These are phyloP conservation scores for Cephus spinipes DNA, from an alignment of 2,888 invertebrate genomes.

Conservation along the genomic window DNA sequence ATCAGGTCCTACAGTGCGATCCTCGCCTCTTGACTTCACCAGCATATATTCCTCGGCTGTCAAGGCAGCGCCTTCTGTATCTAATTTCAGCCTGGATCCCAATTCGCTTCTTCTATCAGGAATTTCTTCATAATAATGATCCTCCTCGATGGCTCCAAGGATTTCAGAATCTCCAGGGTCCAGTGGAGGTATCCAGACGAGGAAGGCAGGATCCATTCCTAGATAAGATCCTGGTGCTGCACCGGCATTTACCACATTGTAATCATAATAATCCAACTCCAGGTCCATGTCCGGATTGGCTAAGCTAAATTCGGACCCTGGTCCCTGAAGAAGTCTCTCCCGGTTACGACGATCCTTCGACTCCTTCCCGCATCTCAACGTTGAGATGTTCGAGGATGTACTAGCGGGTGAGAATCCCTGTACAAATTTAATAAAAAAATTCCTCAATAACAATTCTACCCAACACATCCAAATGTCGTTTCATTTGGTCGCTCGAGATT, in stretches of 20 bases:
- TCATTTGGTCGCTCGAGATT: background rate
- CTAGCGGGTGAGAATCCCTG: conserved; percentile 58
- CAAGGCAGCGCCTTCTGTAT: conserved; percentile 51
- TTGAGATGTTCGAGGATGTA: conserved; percentile 53
- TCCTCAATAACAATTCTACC: background rate
- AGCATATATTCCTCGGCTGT: conserved; percentile 52
- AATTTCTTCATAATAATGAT: conserved; percentile 44
- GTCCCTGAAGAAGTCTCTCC: conserved; percentile 74
- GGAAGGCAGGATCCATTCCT: conserved; percentile 90
- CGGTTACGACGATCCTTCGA: conserved; percentile 84
- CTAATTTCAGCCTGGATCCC: conserved; percentile 29
- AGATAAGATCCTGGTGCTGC: conserved; percentile 88
- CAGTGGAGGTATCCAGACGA: conserved; percentile 88
- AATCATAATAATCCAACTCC: conserved; percentile 90
- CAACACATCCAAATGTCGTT: background rate
- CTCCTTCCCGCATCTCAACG: conserved; percentile 67
- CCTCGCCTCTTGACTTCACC: conserved; percentile 17
- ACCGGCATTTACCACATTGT: conserved; percentile 84
- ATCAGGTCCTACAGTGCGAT: conserved; percentile 2
- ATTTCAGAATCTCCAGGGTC: conserved; percentile 73
- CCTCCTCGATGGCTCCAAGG: conserved; percentile 41
- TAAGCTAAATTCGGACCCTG: conserved; percentile 83
- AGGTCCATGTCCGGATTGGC: conserved; percentile 79
- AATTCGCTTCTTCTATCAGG: conserved; percentile 29
- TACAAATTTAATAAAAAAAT: conserved; percentile 4